Base-by-base conservation (phyloP, 1,140 invertebrate species). In the Tenebrio molitor region DNA sequence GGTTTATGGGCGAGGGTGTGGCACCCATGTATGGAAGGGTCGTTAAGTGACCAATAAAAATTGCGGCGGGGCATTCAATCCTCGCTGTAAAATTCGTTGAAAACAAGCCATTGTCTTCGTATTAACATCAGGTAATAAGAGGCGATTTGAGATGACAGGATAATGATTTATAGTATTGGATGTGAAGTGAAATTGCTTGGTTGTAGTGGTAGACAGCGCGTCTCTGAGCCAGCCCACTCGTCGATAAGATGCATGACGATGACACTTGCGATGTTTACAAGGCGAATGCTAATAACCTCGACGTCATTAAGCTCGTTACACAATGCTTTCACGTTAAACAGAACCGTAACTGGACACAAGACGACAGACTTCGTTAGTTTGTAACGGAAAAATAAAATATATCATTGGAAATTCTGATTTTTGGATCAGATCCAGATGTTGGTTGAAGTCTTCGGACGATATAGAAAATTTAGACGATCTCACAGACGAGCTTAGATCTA, bases 231-330 rank as follows among this genome's bases (percentile, higher is more conserved):
- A 19, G 15, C 44, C 44, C 17, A 21, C 50, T 25, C 21, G 21
- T 12, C 8, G 50, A 58, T 25, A 58, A 58, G 19, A 58, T 29
- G 50, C 50, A 58, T 25, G 46, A 53, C 23, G 50, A 58, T 58
- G 50, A 58, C 50, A 58, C 50, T 58, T 58, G 50, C 50, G 15
- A n/a, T 58, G 50, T 58, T 58, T 58, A 58, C 50, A 29, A 58
- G 50, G 7, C 21, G 50, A 58, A 58, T 58, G 50, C 50, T 58
- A 58, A 58, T 58, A 58, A 58, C 50, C 50, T 58, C 50, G n/a
- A 58, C 23, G 23, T 29, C 23, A 29, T 58, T 58, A 58, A 10
- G 12, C 29, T 4, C 10, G 29, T 10, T 33, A n/a, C 29, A 33
- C 29, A 33, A 33, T 33, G 29, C n/a, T n/a, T n/a, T n/a, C n/a